phyloP scores from a whole-genome alignment of 2,888 invertebrate species.

The Epinotia nisella region DNA sequence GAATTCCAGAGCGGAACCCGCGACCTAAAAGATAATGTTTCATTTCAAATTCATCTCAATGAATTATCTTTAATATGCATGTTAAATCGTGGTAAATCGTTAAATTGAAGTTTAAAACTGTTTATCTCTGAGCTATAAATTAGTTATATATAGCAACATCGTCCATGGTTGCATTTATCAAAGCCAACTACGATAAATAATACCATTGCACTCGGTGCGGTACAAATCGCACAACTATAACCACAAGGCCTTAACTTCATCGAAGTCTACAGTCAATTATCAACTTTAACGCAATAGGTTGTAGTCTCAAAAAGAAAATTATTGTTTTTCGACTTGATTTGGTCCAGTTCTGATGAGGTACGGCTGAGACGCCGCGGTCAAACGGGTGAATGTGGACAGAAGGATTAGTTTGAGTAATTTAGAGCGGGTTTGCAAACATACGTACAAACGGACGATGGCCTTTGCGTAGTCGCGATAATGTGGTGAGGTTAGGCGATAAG shows the following conservation, averaged over 20 bases:
- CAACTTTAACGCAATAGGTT: background rate
- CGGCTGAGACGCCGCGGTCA: constrained; percentile 16
- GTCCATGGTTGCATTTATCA: constrained; percentile 21
- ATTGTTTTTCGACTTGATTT: background rate
- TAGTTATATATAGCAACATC: constrained; percentile 17
- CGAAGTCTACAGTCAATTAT: background rate
- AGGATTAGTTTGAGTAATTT: constrained; percentile 33
- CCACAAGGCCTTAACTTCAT: background rate
- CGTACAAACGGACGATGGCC: constrained; percentile 5
- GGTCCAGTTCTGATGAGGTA: background rate
- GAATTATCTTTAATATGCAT: too few relatives aligned
- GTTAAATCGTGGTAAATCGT: background rate
- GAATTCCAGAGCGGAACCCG: too few relatives aligned
- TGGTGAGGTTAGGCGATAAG: constrained; percentile 2
- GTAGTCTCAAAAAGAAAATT: background rate
- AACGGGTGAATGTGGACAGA: constrained; percentile 12
- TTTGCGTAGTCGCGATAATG: background rate
- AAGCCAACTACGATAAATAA: constrained; percentile 16
- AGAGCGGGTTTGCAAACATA: constrained; percentile 17
- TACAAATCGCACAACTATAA: background rate
- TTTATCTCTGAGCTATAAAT: constrained; percentile 1
- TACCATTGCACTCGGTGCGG: constrained; percentile 21
- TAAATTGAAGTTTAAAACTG: background rate
- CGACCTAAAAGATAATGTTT: too few relatives aligned
- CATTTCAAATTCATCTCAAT: too few relatives aligned